These are phyloP conservation scores for Apamea crenata DNA, from an alignment of 2,888 invertebrate genomes.

Conservation along the genomic window DNA sequence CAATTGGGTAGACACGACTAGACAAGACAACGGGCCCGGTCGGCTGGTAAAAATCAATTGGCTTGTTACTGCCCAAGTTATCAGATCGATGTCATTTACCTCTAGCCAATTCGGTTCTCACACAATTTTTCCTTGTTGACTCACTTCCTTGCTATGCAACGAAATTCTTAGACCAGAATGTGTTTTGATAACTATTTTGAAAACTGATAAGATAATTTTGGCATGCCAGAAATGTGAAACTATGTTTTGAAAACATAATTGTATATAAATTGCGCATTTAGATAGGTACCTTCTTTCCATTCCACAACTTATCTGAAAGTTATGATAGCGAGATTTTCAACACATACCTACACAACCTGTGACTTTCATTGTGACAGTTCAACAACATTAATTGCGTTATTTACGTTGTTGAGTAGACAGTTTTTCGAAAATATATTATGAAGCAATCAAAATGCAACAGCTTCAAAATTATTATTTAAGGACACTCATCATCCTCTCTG, in stretches of 20 bases:
- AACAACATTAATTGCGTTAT: too few relatives aligned
- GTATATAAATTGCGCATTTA: conserved; percentile 14
- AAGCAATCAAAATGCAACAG: too few relatives aligned
- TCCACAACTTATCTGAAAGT: background rate
- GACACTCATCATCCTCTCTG: too few relatives aligned
- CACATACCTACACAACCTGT: background rate
- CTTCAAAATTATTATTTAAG: too few relatives aligned
- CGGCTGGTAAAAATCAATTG: background rate
- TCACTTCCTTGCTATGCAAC: conserved; percentile 14
- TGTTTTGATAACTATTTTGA: conserved; percentile 24
- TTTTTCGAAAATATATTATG: too few relatives aligned
- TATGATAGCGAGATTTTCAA: background rate
- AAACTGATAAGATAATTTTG: conserved; percentile 24
- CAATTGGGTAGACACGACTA: background rate
- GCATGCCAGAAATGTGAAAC: conserved; percentile 15
- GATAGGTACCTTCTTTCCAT: background rate
- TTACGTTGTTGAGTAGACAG: too few relatives aligned
- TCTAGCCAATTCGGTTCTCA: conserved; percentile 15
- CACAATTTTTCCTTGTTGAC: conserved; percentile 1
- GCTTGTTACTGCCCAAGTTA: conserved; percentile 15
- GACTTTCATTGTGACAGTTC: too few relatives aligned
- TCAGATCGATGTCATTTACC: conserved; percentile 21
- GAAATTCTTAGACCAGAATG: conserved; percentile 29
- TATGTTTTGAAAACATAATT: conserved; percentile 42
- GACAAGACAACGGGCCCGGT: too few relatives aligned